Percentiles rank a stretch among this genome's conserved stretches.
These are phyloP conservation scores for Triplophysa bombifrons DNA, from an alignment of 2,797 vertebrate species.

Conservation along the genomic window DNA sequence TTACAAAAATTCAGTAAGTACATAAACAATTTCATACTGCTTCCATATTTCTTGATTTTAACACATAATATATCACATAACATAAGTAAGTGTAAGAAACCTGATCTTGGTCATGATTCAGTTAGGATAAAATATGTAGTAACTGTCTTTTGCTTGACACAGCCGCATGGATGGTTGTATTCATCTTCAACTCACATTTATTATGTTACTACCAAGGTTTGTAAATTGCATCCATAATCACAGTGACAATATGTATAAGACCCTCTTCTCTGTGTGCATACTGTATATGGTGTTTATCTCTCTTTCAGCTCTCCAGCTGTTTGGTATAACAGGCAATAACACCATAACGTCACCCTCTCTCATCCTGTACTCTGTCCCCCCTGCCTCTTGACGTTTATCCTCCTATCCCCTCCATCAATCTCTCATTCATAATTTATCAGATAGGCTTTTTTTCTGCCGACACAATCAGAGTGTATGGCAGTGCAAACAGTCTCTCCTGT, in stretches of 20 bases:
- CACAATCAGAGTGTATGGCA: conserved; percentile 67
- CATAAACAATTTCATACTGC: neutral
- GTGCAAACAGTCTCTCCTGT: conserved; percentile 74
- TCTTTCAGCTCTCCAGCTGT: conserved; percentile 68
- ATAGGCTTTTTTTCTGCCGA: conserved; percentile 75
- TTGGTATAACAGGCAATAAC: conserved; percentile 71
- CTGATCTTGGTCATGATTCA: neutral
- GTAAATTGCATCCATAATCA: conserved; percentile 14
- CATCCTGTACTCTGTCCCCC: conserved; percentile 50
- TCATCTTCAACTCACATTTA: neutral
- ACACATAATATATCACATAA: neutral
- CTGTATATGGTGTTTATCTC: conserved; percentile 59
- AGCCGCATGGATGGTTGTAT: neutral
- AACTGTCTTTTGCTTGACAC: neutral
- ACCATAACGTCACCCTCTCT: conserved; percentile 62
- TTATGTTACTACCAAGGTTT: conserved; percentile 5
- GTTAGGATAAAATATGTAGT: neutral
- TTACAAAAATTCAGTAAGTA: neutral
- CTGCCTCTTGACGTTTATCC: conserved; percentile 50
- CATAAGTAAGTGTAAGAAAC: neutral
- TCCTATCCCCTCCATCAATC: conserved; percentile 66
- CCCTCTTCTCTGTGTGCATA: conserved; percentile 22
- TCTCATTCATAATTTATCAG: conserved; percentile 80
- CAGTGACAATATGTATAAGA: conserved; percentile 18
- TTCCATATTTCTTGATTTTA: neutral